These are phyloP conservation scores for Nasua narica DNA, from an alignment of 2,797 vertebrate species.

Conservation along the genomic window DNA sequence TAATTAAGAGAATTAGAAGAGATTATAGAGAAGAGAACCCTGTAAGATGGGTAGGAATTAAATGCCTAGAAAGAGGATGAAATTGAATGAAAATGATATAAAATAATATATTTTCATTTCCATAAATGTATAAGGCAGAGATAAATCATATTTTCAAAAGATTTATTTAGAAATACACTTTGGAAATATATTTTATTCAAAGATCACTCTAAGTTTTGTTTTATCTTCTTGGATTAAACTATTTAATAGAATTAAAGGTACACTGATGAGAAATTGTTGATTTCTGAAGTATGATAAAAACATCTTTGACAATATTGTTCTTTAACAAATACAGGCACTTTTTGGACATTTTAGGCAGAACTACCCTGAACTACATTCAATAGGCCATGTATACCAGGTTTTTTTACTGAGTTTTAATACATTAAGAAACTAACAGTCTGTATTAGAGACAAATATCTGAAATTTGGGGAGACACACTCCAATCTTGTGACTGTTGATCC, in stretches of 20 bases:
- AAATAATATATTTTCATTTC: background rate
- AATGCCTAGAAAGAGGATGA: background rate
- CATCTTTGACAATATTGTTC: background rate
- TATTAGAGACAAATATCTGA: background rate
- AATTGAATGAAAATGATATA: background rate
- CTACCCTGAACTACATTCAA: background rate
- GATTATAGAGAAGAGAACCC: background rate
- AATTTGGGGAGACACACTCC: background rate
- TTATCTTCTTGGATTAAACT: background rate
- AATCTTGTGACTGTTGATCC: background rate
- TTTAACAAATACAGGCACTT: background rate
- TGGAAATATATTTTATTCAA: constrained; percentile 9
- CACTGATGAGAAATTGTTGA: background rate
- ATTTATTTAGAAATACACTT: background rate
- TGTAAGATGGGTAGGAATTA: background rate
- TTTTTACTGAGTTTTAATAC: background rate
- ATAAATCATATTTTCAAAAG: background rate
- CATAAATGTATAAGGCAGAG: background rate
- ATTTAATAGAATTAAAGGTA: background rate
- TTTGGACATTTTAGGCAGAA: background rate
- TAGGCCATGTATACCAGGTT: background rate
- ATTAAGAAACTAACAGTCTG: background rate
- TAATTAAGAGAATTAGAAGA: background rate
- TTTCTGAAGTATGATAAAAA: background rate
- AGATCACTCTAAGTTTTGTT: background rate